Percentiles rank a stretch among this genome's conserved stretches.
Conservation (phyloP, 2,888 invertebrate genomes). For the Eupeodes luniger region DNA sequence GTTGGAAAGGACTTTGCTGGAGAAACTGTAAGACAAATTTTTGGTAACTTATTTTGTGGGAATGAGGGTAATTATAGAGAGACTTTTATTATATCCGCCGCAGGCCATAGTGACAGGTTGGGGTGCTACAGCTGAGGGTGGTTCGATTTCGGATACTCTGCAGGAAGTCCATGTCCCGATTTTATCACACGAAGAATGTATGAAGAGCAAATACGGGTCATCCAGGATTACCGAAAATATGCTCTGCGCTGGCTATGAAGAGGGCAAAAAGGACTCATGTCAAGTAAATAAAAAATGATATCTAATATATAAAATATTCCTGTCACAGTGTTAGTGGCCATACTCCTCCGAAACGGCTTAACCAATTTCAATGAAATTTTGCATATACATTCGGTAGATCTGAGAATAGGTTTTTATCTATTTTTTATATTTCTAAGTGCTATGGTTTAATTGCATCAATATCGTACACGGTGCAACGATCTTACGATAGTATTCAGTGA, state of each 20-base stretch:
- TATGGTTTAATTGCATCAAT: too few relatives aligned
- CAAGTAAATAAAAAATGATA: slow-evolving; percentile 76
- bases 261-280: slow-evolving; percentile 83
- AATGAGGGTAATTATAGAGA: background rate
- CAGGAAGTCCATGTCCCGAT: slow-evolving; percentile 92
- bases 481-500: too few relatives aligned
- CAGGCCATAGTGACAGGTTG: slow-evolving; percentile 90
- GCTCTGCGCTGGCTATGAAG: slow-evolving; percentile 82
- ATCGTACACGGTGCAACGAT: too few relatives aligned
- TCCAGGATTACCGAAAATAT: slow-evolving; percentile 83
- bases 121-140: slow-evolving; percentile 90
- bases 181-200: slow-evolving; percentile 86
- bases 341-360: too few relatives aligned
- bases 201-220: slow-evolving; percentile 82
- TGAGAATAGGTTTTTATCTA: too few relatives aligned
- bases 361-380: too few relatives aligned
- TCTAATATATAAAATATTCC: too few relatives aligned
- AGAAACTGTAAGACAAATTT: slow-evolving; percentile 77
- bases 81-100: background rate
- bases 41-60: background rate
- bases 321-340: too few relatives aligned
- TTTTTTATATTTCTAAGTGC: too few relatives aligned
- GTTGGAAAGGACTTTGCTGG: slow-evolving; percentile 82
- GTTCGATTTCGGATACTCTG: slow-evolving; percentile 88
- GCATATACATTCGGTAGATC: too few relatives aligned